phyloP scores from a whole-genome alignment of 2,113 vertebrate species.

The Enhydra lutris region DNA sequence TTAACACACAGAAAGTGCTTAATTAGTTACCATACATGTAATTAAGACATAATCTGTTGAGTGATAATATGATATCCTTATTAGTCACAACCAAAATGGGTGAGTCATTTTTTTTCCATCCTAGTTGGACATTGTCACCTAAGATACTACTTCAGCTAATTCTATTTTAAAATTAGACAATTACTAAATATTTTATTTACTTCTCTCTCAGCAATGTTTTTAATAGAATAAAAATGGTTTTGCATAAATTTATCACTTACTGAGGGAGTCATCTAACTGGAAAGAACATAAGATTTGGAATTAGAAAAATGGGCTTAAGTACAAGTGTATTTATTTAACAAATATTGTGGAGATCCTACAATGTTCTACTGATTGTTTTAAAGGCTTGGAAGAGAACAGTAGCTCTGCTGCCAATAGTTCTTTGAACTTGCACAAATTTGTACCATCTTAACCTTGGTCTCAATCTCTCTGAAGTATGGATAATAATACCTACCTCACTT shows the following conservation, averaged over 20 bases:
- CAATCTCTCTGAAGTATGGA: not conserved
- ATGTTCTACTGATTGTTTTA: not conserved
- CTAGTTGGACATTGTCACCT: not conserved
- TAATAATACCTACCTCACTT: not conserved
- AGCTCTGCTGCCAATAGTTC: not conserved
- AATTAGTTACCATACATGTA: not conserved
- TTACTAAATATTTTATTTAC: not conserved
- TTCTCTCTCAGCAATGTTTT: not conserved
- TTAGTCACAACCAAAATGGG: not conserved
- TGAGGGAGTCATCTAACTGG: not conserved
- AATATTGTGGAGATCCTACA: not conserved
- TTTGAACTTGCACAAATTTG: not conserved
- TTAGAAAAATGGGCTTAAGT: not conserved
- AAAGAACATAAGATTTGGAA: not conserved
- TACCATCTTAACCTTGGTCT: not conserved
- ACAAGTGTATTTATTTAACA: not conserved
- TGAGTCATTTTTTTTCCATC: not conserved
- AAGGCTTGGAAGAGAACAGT: not conserved
- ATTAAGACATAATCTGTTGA: not conserved
- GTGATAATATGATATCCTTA: not conserved
- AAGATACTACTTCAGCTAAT: not conserved
- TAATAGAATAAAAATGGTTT: not conserved
- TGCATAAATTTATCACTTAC: not conserved
- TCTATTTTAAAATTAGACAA: not conserved
- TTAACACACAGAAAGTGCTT: not conserved